These are phyloP conservation scores for Takifugu ocellatus DNA, from an alignment of 2,797 vertebrate species.

Conservation along the genomic window DNA sequence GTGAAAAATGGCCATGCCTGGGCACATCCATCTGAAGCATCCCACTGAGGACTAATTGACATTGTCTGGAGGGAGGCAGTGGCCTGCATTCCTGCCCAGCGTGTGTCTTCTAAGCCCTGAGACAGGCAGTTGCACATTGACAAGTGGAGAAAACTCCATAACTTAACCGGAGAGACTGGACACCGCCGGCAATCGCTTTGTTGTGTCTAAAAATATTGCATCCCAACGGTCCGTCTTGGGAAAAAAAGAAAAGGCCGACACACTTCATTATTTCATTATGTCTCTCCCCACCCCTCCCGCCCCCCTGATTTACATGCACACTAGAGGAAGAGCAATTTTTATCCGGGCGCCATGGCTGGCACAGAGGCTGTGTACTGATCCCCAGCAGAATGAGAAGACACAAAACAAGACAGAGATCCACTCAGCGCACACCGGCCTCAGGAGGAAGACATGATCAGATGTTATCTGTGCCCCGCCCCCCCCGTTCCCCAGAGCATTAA, in stretches of 20 bases:
- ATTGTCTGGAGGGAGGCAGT: slow-evolving; percentile 42
- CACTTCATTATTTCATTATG: slow-evolving; percentile 69
- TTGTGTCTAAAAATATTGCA: slow-evolving; percentile 71
- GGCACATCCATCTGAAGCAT: slow-evolving; percentile 30
- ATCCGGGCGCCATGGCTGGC: slow-evolving; percentile 44
- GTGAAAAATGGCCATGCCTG: slow-evolving; percentile 23
- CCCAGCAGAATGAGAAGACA: slow-evolving; percentile 55
- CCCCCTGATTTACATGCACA: slow-evolving; percentile 63
- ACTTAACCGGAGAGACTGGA: slow-evolving; percentile 63
- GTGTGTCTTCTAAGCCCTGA: slow-evolving; percentile 38
- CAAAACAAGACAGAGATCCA: slow-evolving; percentile 58
- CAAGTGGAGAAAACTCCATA: slow-evolving; percentile 57
- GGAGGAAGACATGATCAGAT: slow-evolving; percentile 71
- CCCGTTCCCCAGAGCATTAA: slow-evolving; percentile 63
- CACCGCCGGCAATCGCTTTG: slow-evolving; percentile 72
- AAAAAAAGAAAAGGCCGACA: slow-evolving; percentile 41
- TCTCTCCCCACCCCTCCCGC: slow-evolving; percentile 13
- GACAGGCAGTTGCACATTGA: slow-evolving; percentile 46
- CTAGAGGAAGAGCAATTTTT: slow-evolving; percentile 59
- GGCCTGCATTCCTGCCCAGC: slow-evolving; percentile 43
- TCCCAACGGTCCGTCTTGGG: slow-evolving; percentile 55
- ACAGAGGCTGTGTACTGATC: slow-evolving; percentile 49
- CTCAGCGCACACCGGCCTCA: slow-evolving; percentile 48
- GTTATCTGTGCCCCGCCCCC: slow-evolving; percentile 68
- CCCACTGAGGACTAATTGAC: slow-evolving; percentile 44